phyloP scores from a whole-genome alignment of 1,140 invertebrate species.

The Dolichoris vasculosae region DNA sequence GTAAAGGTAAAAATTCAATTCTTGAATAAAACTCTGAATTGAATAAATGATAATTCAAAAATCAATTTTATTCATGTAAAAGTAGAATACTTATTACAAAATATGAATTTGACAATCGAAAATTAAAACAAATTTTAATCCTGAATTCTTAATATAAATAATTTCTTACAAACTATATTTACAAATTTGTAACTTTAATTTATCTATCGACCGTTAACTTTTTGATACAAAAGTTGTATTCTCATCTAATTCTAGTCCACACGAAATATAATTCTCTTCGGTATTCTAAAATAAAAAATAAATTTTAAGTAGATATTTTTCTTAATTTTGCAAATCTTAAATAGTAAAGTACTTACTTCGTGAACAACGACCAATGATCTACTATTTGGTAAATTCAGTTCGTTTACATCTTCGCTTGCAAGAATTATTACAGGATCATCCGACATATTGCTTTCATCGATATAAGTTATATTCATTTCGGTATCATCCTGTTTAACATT shows the following conservation, averaged over 20 bases:
- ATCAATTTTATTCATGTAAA: conserved; percentile 45
- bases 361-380: conserved; percentile 67
- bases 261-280: conserved; percentile 39
- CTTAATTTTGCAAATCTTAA: neutral
- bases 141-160: conserved; percentile 29
- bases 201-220: conserved; percentile 33
- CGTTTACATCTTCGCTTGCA: conserved; percentile 66
- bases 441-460: conserved; percentile 68
- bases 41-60: conserved; percentile 23
- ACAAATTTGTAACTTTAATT: neutral
- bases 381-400: conserved; percentile 65
- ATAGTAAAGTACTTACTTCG: conserved; percentile 29
- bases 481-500: conserved; percentile 46
- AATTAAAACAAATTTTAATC: conserved; percentile 1
- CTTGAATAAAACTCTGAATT: neutral
- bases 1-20: neutral
- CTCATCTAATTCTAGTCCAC: conserved; percentile 45
- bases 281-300: conserved; percentile 10
- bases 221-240: conserved; percentile 22
- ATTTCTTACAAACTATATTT: conserved; percentile 37
- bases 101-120: neutral
- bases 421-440: conserved; percentile 71
- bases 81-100: conserved; percentile 31
- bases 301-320: neutral
- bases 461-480: conserved; percentile 72